A percentile compares a stretch with the other conserved stretches of the same genome.
These are phyloP conservation scores for Blennius ocellaris DNA, from an alignment of 2,113 vertebrate species.

Conservation along the genomic window DNA sequence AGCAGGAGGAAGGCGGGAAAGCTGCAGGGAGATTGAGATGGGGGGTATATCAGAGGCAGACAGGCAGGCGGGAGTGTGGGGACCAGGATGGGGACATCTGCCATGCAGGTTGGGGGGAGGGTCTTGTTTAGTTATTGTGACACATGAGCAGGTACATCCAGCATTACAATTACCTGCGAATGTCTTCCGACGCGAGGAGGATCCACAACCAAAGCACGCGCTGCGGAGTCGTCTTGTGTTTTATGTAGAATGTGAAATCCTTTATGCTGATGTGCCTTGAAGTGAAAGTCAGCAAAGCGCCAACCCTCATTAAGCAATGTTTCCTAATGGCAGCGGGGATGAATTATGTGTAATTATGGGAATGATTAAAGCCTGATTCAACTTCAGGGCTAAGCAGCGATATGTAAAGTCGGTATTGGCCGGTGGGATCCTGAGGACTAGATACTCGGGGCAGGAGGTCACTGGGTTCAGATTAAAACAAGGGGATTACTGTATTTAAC, in stretches of 20 bases:
- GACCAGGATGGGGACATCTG: constrained; percentile 55
- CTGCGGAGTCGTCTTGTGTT: not conserved
- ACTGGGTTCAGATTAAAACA: constrained; percentile 81
- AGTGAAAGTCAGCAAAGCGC: constrained; percentile 67
- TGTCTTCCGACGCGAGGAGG: not conserved
- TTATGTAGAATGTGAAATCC: constrained; percentile 18
- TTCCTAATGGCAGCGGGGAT: constrained; percentile 80
- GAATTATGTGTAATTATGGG: constrained; percentile 83
- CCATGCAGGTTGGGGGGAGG: constrained; percentile 56
- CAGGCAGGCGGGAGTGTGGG: constrained; percentile 52
- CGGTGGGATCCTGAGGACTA: constrained; percentile 69
- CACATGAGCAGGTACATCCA: constrained; percentile 44
- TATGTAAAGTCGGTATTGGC: constrained; percentile 70
- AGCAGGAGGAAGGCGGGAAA: constrained; percentile 51
- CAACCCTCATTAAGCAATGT: constrained; percentile 78
- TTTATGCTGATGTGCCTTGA: constrained; percentile 66
- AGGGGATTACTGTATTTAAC: constrained; percentile 83
- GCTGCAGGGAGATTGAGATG: constrained; percentile 67
- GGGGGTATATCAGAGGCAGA: constrained; percentile 56
- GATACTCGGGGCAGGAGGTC: constrained; percentile 80
- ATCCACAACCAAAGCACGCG: not conserved
- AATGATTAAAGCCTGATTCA: constrained; percentile 79
- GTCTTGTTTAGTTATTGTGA: constrained; percentile 50
- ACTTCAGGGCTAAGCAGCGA: constrained; percentile 73
- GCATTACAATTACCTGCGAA: constrained; percentile 2